These are phyloP conservation scores for Tiliacea aurago DNA, from an alignment of 2,888 invertebrate species.

Conservation along the genomic window DNA sequence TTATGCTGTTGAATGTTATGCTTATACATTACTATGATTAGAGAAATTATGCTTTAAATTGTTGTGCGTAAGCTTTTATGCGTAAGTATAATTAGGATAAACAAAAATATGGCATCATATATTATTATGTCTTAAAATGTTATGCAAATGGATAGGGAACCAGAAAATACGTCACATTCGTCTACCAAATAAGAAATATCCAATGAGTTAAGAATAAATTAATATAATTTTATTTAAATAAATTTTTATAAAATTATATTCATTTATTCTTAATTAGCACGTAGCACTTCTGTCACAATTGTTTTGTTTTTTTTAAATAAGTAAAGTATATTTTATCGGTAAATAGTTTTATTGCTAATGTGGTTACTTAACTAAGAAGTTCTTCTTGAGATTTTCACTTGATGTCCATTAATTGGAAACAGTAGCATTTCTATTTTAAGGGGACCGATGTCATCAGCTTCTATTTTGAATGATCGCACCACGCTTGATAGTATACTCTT, in stretches of 20 bases:
- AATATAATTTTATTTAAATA: slow-evolving; percentile 4
- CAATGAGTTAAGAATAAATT: not conserved
- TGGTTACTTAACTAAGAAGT: slow-evolving; percentile 23
- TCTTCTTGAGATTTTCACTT: slow-evolving; percentile 75
- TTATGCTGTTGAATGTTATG: too few species aligned
- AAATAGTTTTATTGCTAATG: slow-evolving; percentile 30
- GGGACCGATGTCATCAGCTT: slow-evolving; percentile 78
- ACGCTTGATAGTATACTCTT: slow-evolving; percentile 82
- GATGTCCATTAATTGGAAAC: slow-evolving; percentile 83
- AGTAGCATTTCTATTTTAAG: slow-evolving; percentile 84
- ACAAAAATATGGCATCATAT: too few species aligned
- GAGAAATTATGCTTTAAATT: too few species aligned
- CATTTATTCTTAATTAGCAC: too few species aligned
- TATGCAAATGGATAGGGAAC: too few species aligned
- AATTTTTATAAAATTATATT: too few species aligned
- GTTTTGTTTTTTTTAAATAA: not conserved
- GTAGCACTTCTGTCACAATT: not conserved
- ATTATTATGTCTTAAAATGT: too few species aligned
- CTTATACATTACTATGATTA: too few species aligned
- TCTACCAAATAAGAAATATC: not conserved
- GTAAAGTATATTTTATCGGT: not conserved
- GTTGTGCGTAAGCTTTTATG: too few species aligned
- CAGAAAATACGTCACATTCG: not conserved
- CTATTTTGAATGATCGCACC: slow-evolving; percentile 77
- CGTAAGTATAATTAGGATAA: too few species aligned